Evolutionary conservation across 1,140 invertebrate species (phyloP), one percentile per base, ranked within the genome.

Genomic region (Episyrphus balteatus): DNA sequence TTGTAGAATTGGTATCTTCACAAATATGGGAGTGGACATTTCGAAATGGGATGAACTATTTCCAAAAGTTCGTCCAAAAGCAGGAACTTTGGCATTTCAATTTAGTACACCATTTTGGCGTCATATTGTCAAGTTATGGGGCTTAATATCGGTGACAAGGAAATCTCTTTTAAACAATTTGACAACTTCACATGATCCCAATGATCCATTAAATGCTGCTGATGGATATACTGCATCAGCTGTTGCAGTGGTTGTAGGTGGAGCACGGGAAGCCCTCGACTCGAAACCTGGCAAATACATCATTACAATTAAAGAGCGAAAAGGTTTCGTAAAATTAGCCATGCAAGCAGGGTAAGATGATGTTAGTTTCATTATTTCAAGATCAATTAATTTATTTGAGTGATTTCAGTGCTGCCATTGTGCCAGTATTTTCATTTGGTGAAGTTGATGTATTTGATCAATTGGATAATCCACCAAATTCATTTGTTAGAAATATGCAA

Each of bases 381-480:
- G 21, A 26, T 26, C 3, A 26, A 26, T 8, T 41, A 17, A 44
- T 43, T 6, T 43, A 33, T 33, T 9, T 11, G 3, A 42, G 3
- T 32, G 2, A 14, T 50, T 30, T 31, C 68, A 90, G 85, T 17
- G 77, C 83, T 7, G 71, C 83, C 0, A 66, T 95, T 47, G 91
- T 94, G 2, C 94, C 91, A 15, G 83, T 90, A 1, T 82, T 92
- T 59, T 84, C 86, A 0, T 97, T 97, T 69, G 92, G 92, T 1
- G 93, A 97, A 68, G 89, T 86, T 13, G 88, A 95, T 56, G 62
- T 94, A 1, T 96, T 83, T 66, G 75, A 83, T 51, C 90, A 93
- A 56, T 58, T 85, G 5, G 56, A 74, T 10, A 85, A 84, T 66
- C 80, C 85, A 0, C 72, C 82, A 40, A 83, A 86, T 17, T 85